A percentile compares a stretch with the other conserved stretches of the same genome.
Evolutionary conservation across 2,113 vertebrate species (phyloP).

Genomic region (Gnathonemus longibarbis): DNA sequence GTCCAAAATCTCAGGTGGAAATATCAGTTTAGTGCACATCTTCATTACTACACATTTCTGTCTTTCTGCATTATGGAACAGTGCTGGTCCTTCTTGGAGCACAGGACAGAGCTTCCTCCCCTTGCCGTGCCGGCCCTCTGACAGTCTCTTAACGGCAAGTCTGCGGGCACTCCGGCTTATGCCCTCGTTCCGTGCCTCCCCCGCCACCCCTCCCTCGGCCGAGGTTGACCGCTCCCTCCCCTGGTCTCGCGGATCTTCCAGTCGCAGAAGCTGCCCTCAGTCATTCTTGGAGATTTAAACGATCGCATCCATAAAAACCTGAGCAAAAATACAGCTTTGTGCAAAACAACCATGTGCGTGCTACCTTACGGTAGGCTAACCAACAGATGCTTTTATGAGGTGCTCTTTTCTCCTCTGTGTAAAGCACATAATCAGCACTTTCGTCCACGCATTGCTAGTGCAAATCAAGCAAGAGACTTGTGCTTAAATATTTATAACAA

Average conservation of each 20-base stretch:
- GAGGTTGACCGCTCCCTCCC: neutral
- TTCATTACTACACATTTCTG: neutral
- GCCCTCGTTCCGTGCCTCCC: neutral
- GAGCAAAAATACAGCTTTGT: slow-evolving; percentile 31
- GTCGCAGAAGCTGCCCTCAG: neutral
- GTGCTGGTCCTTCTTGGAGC: neutral
- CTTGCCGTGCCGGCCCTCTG: neutral
- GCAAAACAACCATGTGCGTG: slow-evolving; percentile 27
- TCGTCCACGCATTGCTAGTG: slow-evolving; percentile 45
- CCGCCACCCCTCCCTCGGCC: neutral
- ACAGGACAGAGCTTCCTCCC: neutral
- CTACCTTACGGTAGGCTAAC: slow-evolving; percentile 4
- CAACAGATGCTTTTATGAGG: slow-evolving; percentile 17
- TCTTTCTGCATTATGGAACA: neutral
- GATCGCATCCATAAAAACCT: slow-evolving; percentile 26
- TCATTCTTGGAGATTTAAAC: neutral
- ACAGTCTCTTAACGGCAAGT: neutral
- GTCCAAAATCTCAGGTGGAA: neutral
- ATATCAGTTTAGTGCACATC: neutral
- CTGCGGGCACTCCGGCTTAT: neutral
- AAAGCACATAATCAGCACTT: slow-evolving; percentile 35
- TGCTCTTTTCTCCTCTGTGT: slow-evolving; percentile 34
- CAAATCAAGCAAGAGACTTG: slow-evolving; percentile 54
- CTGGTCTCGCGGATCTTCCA: neutral
- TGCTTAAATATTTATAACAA: slow-evolving; percentile 62